Conservation (phyloP, 1,140 invertebrate genomes). For the Drosophila leontia region DNA sequence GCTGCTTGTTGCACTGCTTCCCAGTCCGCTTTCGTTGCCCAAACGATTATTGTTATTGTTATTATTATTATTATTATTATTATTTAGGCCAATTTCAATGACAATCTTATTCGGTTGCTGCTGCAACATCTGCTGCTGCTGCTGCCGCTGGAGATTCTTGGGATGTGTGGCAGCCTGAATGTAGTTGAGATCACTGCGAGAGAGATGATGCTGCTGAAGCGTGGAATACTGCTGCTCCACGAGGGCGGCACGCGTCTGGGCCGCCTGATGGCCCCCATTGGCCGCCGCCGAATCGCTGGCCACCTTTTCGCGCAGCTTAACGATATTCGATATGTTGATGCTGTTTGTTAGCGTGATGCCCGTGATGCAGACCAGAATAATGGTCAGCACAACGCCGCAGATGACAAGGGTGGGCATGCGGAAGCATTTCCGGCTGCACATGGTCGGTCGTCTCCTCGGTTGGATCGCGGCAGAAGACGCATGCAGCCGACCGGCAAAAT, state of each 20-base stretch:
- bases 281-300: constrained; percentile 82
- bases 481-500: constrained; percentile 20
- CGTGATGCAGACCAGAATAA: constrained; percentile 84
- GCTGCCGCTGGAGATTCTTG: constrained; percentile 72
- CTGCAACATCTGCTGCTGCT: constrained; percentile 35
- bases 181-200: constrained; percentile 80
- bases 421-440: constrained; percentile 83
- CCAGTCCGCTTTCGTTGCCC: constrained; percentile 9
- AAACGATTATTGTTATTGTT: neutral
- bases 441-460: constrained; percentile 53
- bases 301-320: constrained; percentile 80
- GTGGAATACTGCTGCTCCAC: constrained; percentile 83
- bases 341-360: constrained; percentile 83
- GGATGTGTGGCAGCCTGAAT: constrained; percentile 77
- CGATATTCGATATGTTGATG: constrained; percentile 83
- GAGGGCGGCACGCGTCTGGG: constrained; percentile 75
- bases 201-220: constrained; percentile 78
- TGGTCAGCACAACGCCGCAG: constrained; percentile 81
- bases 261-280: constrained; percentile 76
- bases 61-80: constrained; percentile 12
- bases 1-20: neutral
- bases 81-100: constrained; percentile 74
- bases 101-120: constrained; percentile 72
- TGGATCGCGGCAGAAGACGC: constrained; percentile 16
- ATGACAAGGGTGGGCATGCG: constrained; percentile 83